phyloP scores from a whole-genome alignment of 2,113 vertebrate genomes.

The Mohoua ochrocephala region DNA sequence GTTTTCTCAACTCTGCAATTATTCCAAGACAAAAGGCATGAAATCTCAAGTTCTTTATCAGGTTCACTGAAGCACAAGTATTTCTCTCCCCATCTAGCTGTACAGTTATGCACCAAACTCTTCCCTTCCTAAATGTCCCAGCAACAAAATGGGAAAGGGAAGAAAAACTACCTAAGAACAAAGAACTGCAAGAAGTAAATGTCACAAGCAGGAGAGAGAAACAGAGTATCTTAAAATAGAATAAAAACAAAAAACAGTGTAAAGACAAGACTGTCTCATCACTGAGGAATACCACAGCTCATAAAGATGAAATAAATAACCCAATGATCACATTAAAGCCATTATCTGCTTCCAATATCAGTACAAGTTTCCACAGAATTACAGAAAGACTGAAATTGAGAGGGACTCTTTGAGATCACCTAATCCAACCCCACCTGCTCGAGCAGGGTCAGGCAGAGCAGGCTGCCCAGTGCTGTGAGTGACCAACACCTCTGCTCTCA shows the following conservation, averaged over 20 bases:
- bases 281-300: not conserved
- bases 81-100: not conserved
- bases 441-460: not conserved
- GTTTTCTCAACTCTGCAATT: not conserved
- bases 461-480: not conserved
- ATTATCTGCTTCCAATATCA: not conserved
- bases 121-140: not conserved
- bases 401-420: not conserved
- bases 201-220: not conserved
- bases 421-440: not conserved
- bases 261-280: not conserved
- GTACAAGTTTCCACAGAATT: not conserved
- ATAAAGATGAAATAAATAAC: not conserved
- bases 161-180: not conserved
- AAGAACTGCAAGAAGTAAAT: not conserved
- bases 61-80: not conserved
- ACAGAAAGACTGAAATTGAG: not conserved
- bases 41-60: not conserved
- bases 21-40: not conserved
- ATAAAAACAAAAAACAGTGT: not conserved
- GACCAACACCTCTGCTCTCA: not conserved
- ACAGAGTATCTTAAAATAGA: not conserved
- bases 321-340: not conserved
- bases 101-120: not conserved
- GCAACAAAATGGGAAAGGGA: not conserved